Base-by-base conservation (phyloP, 2,888 invertebrate genomes). In the Dasysyrphus tricinctus region DNA sequence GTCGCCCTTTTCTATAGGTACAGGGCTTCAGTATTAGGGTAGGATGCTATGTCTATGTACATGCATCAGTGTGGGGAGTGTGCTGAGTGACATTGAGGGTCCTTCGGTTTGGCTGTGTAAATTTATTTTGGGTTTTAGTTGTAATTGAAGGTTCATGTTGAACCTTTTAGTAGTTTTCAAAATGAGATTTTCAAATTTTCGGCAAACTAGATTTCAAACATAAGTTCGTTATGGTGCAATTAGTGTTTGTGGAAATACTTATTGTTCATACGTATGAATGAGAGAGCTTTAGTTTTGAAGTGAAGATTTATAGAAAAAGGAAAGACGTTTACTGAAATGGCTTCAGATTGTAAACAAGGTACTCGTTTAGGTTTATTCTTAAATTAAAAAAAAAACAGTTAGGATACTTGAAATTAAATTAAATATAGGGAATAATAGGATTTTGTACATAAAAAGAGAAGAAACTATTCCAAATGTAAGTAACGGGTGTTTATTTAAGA, bases 61-160 rank as follows among this genome's bases (percentile, higher is more conserved):
- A 37, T 8, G 37, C 37, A 44, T 42, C 42, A n/a, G 12, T 11
- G 51, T 2, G 19, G 51, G 51, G 19, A 5, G 8, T 6, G 6
- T 57, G 56, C 37, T 47, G 61, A 78, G 32, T 74, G 67, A 73
- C 78, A 79, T 74, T 79, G 78, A 83, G 74, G 63, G 78, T 69
- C 32, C 73, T 83, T 78, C 29, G 72, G 49, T 65, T 47, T 47
- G 67, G 59, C 57, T 61, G 83, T 39, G 63, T 63, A 79, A 70
- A 75, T 79, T 79, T 82, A 63, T 79, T 83, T 83, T 70, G 8
- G 83, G 69, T 83, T 83, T 79, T 57, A 57, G 75, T 70, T 79
- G 79, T 83, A 83, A 83, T 83, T 83, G 83, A 83, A 79, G 79
- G 74, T 49, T 79, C 79, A 74, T 83, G 74, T 70, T 79, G 74